A percentile compares a stretch with the other conserved stretches of the same genome.
Conservation (phyloP, 2,113 vertebrate species). For the Cephalopterus ornatus region DNA sequence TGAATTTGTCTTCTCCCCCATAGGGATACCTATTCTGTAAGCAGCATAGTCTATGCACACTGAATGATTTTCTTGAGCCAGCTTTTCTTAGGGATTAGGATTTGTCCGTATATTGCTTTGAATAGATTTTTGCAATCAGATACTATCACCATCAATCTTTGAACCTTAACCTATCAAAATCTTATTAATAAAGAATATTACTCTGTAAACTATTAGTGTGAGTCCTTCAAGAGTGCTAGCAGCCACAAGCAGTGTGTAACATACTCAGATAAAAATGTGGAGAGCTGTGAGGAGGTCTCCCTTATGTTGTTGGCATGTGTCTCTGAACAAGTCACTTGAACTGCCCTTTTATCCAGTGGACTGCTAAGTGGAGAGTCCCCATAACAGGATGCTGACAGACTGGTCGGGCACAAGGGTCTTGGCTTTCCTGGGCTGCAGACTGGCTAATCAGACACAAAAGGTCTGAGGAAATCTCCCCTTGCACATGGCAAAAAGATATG, state of each 20-base stretch:
- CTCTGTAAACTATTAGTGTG: neutral
- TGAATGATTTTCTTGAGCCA: neutral
- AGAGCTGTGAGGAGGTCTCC: neutral
- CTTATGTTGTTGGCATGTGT: neutral
- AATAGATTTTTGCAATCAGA: neutral
- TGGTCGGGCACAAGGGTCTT: neutral
- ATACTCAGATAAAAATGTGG: neutral
- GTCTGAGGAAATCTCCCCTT: neutral
- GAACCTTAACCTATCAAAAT: neutral
- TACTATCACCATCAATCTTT: neutral
- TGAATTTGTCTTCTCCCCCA: neutral
- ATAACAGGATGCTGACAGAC: fast-evolving
- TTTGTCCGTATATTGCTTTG: neutral
- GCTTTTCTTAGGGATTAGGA: neutral
- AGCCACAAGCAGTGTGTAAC: neutral
- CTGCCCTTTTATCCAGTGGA: fast-evolving
- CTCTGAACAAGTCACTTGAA: neutral
- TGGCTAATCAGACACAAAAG: neutral
- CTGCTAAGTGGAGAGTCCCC: neutral
- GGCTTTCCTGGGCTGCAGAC: neutral
- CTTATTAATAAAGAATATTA: neutral
- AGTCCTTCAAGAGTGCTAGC: neutral
- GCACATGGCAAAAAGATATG: neutral
- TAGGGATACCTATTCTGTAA: neutral
- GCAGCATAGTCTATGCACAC: too few species aligned